Conservation (phyloP, 2,888 invertebrate genomes). For the Tipula unca region DNA sequence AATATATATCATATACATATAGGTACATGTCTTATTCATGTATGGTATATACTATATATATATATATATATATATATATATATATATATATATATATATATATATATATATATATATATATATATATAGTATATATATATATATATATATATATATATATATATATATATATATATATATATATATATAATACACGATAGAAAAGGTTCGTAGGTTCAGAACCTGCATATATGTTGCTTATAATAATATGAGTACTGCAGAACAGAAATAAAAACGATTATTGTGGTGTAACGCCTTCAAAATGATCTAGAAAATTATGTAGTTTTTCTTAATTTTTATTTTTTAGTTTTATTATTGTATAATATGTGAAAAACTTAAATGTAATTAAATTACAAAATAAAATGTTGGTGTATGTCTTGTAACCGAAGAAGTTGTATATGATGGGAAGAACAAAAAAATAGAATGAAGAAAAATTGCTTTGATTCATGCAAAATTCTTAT, state of each 20-base stretch:
- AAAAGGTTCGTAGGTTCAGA: conserved; percentile 17
- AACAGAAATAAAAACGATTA: background rate
- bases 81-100: too few relatives aligned
- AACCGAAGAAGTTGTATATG: background rate
- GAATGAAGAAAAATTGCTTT: background rate
- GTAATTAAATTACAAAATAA: background rate
- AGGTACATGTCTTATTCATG: background rate
- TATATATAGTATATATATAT: too few relatives aligned
- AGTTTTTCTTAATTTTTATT: background rate
- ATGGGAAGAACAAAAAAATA: too few relatives aligned
- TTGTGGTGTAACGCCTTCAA: conserved; percentile 16
- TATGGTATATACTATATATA: too few relatives aligned
- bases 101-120: too few relatives aligned
- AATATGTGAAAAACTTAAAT: background rate
- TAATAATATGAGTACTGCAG: background rate
- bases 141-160: too few relatives aligned
- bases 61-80: too few relatives aligned
- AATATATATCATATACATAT: background rate
- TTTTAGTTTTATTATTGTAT: background rate
- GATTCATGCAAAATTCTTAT: background rate
- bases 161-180: too few relatives aligned
- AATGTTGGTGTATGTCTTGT: background rate
- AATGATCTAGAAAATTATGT: conserved; percentile 18
- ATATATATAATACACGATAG: background rate
- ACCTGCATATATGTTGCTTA: background rate